Evolutionary conservation across 2,888 invertebrate genomes (phyloP).

Genomic region (Orgyia antiqua): DNA sequence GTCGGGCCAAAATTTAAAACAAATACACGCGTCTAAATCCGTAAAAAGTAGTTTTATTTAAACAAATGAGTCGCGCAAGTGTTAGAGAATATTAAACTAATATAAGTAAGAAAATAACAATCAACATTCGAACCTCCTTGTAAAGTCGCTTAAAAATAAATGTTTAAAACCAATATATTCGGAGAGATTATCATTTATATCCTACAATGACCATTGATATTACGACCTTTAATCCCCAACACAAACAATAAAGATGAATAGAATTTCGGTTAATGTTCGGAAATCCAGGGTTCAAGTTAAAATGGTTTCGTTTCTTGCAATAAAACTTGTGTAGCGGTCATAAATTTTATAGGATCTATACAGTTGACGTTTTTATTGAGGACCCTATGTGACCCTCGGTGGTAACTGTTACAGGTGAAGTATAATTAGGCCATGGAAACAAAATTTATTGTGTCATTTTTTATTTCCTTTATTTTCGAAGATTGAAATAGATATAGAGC

Average conservation of each 20-base stretch:
- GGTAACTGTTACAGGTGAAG: slow-evolving; percentile 12
- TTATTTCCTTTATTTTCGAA: slow-evolving; percentile 13
- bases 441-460: slow-evolving; percentile 21
- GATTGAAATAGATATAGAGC: slow-evolving; percentile 9
- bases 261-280: not conserved
- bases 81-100: no score
- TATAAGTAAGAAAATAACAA: no score
- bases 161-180: no score
- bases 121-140: no score
- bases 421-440: slow-evolving; percentile 19
- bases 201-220: slow-evolving; percentile 14
- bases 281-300: slow-evolving; percentile 8
- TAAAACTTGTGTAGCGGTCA: slow-evolving; percentile 27
- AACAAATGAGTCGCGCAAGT: no score
- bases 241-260: slow-evolving; percentile 12
- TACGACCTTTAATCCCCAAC: slow-evolving; percentile 4
- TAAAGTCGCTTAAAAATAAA: no score
- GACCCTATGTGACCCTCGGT: slow-evolving; percentile 11
- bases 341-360: slow-evolving; percentile 30
- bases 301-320: slow-evolving; percentile 14
- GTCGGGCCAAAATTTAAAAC: no score
- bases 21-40: no score
- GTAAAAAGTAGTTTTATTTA: no score
- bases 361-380: slow-evolving; percentile 31
- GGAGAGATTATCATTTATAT: slow-evolving; percentile 10